Base-by-base conservation (phyloP, 2,888 invertebrate species). In the Meloe dianella region DNA sequence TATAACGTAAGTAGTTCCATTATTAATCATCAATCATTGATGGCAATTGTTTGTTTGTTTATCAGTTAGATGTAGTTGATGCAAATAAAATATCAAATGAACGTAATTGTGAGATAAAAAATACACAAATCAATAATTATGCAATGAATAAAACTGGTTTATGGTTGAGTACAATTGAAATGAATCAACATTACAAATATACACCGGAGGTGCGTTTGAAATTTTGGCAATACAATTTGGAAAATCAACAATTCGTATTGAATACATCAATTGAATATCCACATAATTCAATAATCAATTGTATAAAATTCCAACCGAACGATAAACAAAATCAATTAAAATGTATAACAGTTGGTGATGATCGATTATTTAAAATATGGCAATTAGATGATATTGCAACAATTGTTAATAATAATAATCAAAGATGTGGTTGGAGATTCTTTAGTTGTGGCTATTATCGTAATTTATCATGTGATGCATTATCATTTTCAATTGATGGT, bases 141-240 rank as follows among this genome's bases (percentile, higher is more conserved):
- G 89, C 91, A 0, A 85, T 94, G 65, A 89, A 89, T 79, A 84
- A 86, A 61, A 85, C 87, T 78, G 91, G 91, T 0, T 77, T 81
- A 8, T 94, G 94, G 94, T 85, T 94, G 84, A 92, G 89, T 8
- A 93, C 93, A 0, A 86, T 89, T 6, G 91, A 91, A 79, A 85
- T 87, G 65, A 84, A 89, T 67, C 85, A 88, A 75, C 90, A 91
- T 80, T 82, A 85, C 29, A 80, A 86, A 56, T 72, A 72, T 61
- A 70, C 84, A 60, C 85, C 86, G 6, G 92, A 93, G 82, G 83
- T 90, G 5, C 84, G 90, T 63, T 84, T 94, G 0, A 94, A 94
- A 78, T 94, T 94, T 82, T 94, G 94, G 93, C 77, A 84, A 65
- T 92, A 87, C 75, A 82, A 89, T 73, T 78, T 82, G 1, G 82